Percentiles rank a stretch among this genome's conserved stretches.
These are phyloP conservation scores for Myripristis murdjan DNA, from an alignment of 2,797 vertebrate species.

Conservation along the genomic window DNA sequence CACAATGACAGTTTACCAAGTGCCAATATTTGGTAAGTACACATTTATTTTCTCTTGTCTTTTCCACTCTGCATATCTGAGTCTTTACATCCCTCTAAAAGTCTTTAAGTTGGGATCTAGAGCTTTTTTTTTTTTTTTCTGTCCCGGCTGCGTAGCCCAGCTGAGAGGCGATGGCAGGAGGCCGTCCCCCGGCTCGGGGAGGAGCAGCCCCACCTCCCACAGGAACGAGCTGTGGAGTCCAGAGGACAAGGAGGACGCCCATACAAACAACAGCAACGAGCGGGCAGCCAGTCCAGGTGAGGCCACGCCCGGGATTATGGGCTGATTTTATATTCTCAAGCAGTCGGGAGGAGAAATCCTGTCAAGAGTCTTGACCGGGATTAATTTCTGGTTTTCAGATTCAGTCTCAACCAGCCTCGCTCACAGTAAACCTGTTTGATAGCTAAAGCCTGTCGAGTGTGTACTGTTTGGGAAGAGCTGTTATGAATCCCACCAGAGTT, in stretches of 20 bases:
- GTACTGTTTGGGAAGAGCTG: too few relatives aligned
- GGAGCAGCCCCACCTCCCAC: slow-evolving; percentile 64
- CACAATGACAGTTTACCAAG: slow-evolving; percentile 92
- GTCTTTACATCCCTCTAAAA: not conserved
- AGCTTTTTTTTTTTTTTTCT: slow-evolving; percentile 1
- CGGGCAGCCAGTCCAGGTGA: slow-evolving; percentile 55
- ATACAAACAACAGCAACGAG: not conserved
- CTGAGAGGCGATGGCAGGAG: not conserved
- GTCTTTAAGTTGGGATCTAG: too few relatives aligned
- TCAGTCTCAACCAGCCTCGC: too few relatives aligned
- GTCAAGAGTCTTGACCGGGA: too few relatives aligned
- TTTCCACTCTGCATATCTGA: not conserved
- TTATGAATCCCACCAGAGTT: too few relatives aligned
- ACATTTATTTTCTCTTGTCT: too few relatives aligned
- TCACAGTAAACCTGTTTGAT: too few relatives aligned
- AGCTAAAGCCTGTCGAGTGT: too few relatives aligned
- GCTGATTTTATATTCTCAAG: not conserved
- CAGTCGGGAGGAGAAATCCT: too few relatives aligned
- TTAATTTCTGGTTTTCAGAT: too few relatives aligned
- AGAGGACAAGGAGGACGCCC: not conserved
- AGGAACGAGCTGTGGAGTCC: slow-evolving; percentile 38
- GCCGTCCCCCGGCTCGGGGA: slow-evolving; percentile 10
- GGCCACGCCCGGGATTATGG: not conserved
- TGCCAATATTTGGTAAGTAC: slow-evolving; percentile 91
- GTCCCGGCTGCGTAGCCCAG: slow-evolving; percentile 50